Percentiles rank a stretch among this genome's conserved stretches.
Conservation (phyloP, 2,797 vertebrate species). For the Coranthus polyacanthus region DNA sequence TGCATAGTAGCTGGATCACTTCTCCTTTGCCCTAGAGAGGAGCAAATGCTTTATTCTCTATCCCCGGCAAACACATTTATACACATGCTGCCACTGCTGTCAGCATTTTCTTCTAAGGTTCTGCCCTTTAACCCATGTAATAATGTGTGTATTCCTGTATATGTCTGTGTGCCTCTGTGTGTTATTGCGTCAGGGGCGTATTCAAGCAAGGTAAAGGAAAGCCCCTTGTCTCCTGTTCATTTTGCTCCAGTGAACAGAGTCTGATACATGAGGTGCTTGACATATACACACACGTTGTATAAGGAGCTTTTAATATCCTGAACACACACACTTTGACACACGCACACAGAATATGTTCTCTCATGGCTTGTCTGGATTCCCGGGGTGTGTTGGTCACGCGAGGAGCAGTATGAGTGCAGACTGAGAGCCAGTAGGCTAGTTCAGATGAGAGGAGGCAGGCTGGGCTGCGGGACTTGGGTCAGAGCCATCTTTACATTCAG, state of each 20-base stretch:
- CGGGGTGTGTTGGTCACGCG: conserved; percentile 62
- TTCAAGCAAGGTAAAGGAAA: conserved; percentile 51
- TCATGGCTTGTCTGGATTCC: conserved; percentile 52
- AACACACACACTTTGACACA: conserved; percentile 14
- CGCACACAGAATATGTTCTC: conserved; percentile 35
- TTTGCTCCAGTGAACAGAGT: conserved; percentile 65
- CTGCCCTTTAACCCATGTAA: conserved; percentile 43
- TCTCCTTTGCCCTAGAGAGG: conserved; percentile 44
- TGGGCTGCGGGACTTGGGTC: conserved; percentile 37
- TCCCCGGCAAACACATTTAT: conserved; percentile 49
- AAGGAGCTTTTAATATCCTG: conserved; percentile 47
- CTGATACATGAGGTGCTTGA: conserved; percentile 74
- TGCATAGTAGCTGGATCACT: conserved; percentile 30
- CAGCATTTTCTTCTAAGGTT: conserved; percentile 48
- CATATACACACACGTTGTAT: conserved; percentile 38
- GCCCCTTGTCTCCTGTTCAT: conserved; percentile 61
- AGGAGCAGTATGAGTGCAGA: conserved; percentile 42
- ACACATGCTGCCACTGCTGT: conserved; percentile 47
- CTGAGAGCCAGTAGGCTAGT: conserved; percentile 45
- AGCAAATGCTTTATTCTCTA: conserved; percentile 45
- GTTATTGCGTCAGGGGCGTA: not conserved
- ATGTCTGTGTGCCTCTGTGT: conserved; percentile 18
- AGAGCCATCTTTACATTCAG: conserved; percentile 61
- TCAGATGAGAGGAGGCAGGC: conserved; percentile 33
- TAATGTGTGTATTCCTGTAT: conserved; percentile 15